phyloP scores from a whole-genome alignment of 2,888 invertebrate genomes.

The Napeogenes sylphis region DNA sequence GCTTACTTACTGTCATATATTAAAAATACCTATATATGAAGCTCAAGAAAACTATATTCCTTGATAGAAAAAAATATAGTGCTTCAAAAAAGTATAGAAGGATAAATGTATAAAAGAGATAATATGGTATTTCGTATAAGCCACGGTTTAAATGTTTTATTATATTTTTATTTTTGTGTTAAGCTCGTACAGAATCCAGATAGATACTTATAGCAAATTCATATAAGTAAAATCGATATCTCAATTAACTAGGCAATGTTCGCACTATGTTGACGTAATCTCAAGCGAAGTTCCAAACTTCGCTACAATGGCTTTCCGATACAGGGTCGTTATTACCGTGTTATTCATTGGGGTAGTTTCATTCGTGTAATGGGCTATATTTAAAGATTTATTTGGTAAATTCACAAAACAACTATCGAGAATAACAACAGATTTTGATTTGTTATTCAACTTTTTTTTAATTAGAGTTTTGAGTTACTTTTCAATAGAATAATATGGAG shows the following conservation, averaged over 20 bases:
- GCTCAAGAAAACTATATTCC: no score
- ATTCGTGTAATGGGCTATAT: conserved; percentile 23
- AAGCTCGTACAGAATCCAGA: neutral
- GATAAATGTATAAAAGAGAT: no score
- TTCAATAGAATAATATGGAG: no score
- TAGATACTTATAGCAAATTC: neutral
- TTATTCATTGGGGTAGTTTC: conserved; percentile 25
- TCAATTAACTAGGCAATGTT: conserved; percentile 20
- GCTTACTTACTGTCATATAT: no score
- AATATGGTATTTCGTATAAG: no score
- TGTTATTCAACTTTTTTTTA: neutral
- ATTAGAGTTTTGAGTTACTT: neutral
- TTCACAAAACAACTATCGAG: conserved; percentile 3
- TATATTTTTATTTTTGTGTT: neutral
- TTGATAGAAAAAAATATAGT: no score
- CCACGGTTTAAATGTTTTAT: neutral
- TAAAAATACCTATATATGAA: no score
- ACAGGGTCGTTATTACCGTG: conserved; percentile 23
- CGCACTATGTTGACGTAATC: conserved; percentile 14
- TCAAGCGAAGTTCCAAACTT: conserved; percentile 19
- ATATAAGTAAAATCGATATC: conserved; percentile 13
- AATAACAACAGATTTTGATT: neutral
- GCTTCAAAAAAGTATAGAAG: no score
- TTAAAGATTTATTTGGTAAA: conserved; percentile 17
- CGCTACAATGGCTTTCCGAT: conserved; percentile 30